Percentiles rank a stretch among this genome's conserved stretches.
These are phyloP conservation scores for Ranitomeya imitator DNA, from an alignment of 2,113 vertebrate species.

Conservation along the genomic window DNA sequence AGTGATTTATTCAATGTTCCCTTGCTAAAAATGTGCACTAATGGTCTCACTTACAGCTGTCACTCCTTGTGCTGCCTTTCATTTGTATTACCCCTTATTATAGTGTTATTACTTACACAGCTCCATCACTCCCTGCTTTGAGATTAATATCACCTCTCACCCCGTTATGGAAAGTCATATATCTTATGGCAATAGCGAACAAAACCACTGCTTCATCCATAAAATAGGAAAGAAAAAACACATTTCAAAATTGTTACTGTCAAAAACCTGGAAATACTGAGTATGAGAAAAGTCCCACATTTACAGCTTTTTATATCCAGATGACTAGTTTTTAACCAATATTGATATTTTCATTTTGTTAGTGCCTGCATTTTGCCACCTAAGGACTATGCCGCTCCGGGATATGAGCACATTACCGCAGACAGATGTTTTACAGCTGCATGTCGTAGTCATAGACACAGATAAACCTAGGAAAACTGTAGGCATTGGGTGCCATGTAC, in stretches of 20 bases:
- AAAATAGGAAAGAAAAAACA: background rate
- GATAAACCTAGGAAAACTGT: background rate
- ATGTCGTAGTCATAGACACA: background rate
- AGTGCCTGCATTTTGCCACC: background rate
- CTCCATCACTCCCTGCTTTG: conserved; percentile 12
- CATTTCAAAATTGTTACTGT: background rate
- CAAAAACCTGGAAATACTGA: background rate
- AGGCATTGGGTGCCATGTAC: background rate
- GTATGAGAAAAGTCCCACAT: background rate
- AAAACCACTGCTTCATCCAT: background rate
- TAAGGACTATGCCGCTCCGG: no score
- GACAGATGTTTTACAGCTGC: background rate
- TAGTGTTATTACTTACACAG: conserved; percentile 1
- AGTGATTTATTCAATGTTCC: conserved; percentile 35
- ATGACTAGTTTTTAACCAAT: background rate
- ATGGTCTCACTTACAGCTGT: conserved; percentile 35
- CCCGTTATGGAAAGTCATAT: conserved; percentile 10
- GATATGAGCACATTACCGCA: no score
- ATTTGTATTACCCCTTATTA: conserved; percentile 45
- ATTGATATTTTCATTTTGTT: background rate
- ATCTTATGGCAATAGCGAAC: background rate
- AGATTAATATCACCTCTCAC: conserved; percentile 41
- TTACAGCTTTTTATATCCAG: background rate
- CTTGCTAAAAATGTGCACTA: conserved; percentile 3
- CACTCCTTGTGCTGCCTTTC: background rate